phyloP scores from a whole-genome alignment of 2,888 invertebrate species.

The Heliconius erato region DNA sequence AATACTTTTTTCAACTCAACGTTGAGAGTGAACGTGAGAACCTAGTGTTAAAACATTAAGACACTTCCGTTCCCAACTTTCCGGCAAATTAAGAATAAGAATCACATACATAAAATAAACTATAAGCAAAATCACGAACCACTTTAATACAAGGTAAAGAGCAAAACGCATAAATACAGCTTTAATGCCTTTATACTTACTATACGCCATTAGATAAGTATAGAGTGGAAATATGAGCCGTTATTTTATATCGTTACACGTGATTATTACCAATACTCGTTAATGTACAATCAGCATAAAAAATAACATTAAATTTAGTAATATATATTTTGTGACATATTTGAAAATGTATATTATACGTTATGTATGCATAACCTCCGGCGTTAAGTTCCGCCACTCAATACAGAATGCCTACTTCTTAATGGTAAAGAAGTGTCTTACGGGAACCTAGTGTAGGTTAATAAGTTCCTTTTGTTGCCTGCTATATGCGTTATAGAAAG shows the following conservation, averaged over 20 bases:
- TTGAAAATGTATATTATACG: background rate
- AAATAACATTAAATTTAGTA: background rate
- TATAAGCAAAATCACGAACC: background rate
- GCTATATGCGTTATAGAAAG: too few species aligned
- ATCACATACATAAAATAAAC: too few species aligned
- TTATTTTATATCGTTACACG: conserved; percentile 33
- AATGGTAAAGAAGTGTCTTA: too few species aligned
- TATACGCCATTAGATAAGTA: conserved; percentile 37
- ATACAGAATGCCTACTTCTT: too few species aligned
- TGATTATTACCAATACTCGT: conserved; percentile 40
- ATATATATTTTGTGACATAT: background rate
- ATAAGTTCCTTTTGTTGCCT: too few species aligned
- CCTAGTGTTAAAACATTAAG: too few species aligned
- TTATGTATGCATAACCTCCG: background rate
- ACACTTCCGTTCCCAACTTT: too few species aligned
- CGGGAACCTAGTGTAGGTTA: too few species aligned
- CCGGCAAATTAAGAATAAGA: too few species aligned
- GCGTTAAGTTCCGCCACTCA: too few species aligned
- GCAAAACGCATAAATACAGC: conserved; percentile 8
- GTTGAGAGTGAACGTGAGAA: too few species aligned
- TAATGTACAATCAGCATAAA: conserved; percentile 37
- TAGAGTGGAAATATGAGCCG: conserved; percentile 37
- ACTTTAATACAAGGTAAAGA: background rate
- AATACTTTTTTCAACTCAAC: too few species aligned
- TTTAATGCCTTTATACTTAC: conserved; percentile 29